Evolutionary conservation across 2,797 vertebrate genomes (phyloP).

Genomic region (Synanceia verrucosa): DNA sequence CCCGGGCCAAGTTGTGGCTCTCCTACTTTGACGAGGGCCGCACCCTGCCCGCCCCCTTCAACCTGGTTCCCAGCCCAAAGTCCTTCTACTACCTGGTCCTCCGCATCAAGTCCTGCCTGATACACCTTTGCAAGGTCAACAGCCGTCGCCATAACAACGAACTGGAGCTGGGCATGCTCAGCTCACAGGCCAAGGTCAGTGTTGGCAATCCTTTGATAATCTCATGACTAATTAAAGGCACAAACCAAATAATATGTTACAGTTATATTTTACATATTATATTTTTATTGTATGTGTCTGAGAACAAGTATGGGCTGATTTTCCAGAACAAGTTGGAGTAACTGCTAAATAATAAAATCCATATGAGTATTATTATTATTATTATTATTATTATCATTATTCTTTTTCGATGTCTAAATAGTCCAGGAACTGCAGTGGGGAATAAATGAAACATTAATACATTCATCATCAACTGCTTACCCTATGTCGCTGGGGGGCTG

Average conservation of each 20-base stretch:
- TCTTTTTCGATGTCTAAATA: too few species aligned
- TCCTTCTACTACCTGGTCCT: conserved; percentile 97
- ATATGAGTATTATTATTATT: not conserved
- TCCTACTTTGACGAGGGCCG: conserved; percentile 98
- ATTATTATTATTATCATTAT: too few species aligned
- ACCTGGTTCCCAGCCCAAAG: conserved; percentile 96
- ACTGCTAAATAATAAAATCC: not conserved
- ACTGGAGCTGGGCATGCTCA: conserved; percentile 96
- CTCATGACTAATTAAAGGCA: not conserved
- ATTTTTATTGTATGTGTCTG: not conserved
- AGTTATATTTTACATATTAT: not conserved
- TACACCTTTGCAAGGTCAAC: conserved; percentile 92
- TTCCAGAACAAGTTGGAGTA: not conserved
- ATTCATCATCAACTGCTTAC: too few species aligned
- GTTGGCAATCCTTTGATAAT: not conserved
- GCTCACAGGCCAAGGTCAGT: conserved; percentile 88
- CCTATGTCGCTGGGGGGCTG: too few species aligned
- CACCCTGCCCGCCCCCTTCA: conserved; percentile 94
- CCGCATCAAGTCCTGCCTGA: conserved; percentile 91
- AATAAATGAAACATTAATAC: too few species aligned
- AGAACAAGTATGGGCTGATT: not conserved
- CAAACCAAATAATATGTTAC: not conserved
- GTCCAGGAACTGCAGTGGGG: not conserved
- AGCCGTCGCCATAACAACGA: conserved; percentile 89
- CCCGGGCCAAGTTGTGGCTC: conserved; percentile 95